Base-by-base conservation (phyloP, 2,888 invertebrate species). In the Drosophila flavopinicola region DNA sequence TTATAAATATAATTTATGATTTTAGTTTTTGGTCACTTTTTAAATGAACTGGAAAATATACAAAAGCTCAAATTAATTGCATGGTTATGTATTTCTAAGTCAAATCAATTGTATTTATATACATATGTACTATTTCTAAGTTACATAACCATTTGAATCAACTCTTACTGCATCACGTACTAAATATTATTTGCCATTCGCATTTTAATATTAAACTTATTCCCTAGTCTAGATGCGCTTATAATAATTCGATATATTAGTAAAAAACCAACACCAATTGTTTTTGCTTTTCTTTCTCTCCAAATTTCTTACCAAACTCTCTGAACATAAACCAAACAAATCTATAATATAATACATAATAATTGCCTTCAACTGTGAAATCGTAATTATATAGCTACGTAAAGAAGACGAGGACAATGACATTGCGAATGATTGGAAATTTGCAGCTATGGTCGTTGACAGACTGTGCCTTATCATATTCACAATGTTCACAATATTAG, bases 371-470 rank as follows among this genome's bases (percentile, higher is more conserved):
- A 63, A 67, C 2, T 23, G n/a, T 30, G 10, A 32, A 52, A 64
- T 44, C 39, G 35, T 47, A 15, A 57, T 20, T 44, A 47, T 45
- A 61, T 78, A 98, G 93, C 94, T 98, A 93, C 95, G 97, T 92
- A 96, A 96, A 92, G 97, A 98, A 91, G 98, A 99, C 92, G 96
- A 97, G 92, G 96, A 96, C 90, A 95, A 96, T 92, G 97, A 97
- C 92, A 94, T 98, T 92, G 96, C 97, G 92, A 96, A 97, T 93
- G 98, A 98, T 95, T 99, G 99, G 99, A 98, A 98, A 94, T 99
- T 98, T 93, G 98, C 98, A 92, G 98, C 98, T 92, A 98, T 98
- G 97, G 98, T 99, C 93, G 97, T 99, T 93, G 99, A 99, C 95
- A 96, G 98, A 94, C 95, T 98, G 94, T 99, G 99, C 96, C 96